phyloP scores from a whole-genome alignment of 2,113 vertebrate species.

The Cheirogaleus medius region DNA sequence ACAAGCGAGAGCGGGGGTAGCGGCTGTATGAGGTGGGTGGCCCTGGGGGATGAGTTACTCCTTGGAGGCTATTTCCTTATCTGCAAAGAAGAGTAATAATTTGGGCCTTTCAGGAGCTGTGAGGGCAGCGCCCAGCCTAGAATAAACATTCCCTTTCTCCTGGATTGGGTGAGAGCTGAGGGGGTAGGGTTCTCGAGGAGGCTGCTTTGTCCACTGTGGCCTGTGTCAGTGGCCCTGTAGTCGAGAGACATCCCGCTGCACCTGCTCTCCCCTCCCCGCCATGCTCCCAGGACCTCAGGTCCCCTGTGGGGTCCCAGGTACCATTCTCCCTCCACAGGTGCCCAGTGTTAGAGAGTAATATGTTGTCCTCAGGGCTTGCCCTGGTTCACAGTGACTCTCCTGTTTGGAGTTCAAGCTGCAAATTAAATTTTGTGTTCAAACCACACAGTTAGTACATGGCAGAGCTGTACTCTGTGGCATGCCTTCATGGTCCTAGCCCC shows the following conservation, averaged over 20 bases:
- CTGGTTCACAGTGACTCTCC: background rate
- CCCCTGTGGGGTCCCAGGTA: background rate
- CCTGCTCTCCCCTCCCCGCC: rapidly evolving
- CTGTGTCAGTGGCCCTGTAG: background rate
- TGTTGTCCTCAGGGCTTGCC: background rate
- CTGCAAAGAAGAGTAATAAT: background rate
- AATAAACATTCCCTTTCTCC: background rate
- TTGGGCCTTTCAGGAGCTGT: background rate
- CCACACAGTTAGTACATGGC: background rate
- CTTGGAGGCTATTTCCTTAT: background rate
- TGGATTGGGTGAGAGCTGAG: background rate
- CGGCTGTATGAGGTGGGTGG: background rate
- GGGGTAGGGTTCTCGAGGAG: background rate
- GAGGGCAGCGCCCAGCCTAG: background rate
- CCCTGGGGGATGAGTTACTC: no score
- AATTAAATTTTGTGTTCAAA: background rate
- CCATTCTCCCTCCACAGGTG: background rate
- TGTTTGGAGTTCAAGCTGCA: background rate
- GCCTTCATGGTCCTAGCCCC: background rate
- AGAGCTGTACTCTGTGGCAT: background rate
- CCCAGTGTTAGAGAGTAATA: background rate
- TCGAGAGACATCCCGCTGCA: background rate
- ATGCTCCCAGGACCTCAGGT: background rate
- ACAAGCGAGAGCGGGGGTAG: background rate
- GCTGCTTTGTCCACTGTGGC: background rate